phyloP scores from a whole-genome alignment of 2,888 invertebrate genomes.

The Piscicola geometra region DNA sequence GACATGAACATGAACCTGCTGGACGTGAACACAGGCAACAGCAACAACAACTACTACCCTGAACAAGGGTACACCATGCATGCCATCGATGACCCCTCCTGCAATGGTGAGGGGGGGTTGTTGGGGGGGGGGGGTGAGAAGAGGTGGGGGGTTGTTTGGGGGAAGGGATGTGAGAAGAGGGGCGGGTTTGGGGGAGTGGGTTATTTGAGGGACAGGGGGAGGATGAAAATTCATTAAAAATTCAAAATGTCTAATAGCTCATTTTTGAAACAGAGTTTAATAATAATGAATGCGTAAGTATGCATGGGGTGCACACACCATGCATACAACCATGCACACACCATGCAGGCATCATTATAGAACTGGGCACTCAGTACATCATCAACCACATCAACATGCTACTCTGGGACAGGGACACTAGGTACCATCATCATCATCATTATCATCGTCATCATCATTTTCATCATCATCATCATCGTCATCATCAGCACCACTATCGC shows the following conservation, averaged over 20 bases:
- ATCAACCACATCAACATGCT: slow-evolving; percentile 87
- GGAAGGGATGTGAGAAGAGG: neutral
- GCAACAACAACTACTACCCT: slow-evolving; percentile 53
- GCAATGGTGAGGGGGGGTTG: neutral
- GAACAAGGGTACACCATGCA: slow-evolving; percentile 86
- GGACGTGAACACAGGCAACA: slow-evolving; percentile 7
- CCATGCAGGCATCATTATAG: slow-evolving; percentile 72
- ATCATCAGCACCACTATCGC: slow-evolving; percentile 64
- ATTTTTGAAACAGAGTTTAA: too few species aligned
- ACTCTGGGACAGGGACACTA: slow-evolving; percentile 87
- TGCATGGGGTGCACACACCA: too few species aligned
- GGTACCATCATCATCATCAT: slow-evolving; percentile 59
- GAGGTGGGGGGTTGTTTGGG: neutral
- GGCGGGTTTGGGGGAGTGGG: neutral
- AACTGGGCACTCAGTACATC: slow-evolving; percentile 70
- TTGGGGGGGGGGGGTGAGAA: neutral
- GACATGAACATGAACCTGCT: slow-evolving; percentile 12
- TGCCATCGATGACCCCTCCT: slow-evolving; percentile 66
- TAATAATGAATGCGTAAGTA: too few species aligned
- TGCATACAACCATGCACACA: too few species aligned
- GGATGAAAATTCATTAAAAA: too few species aligned
- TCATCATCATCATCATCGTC: slow-evolving; percentile 53
- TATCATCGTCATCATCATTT: slow-evolving; percentile 57
- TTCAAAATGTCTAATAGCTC: too few species aligned
- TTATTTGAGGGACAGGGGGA: neutral